Evolutionary conservation across 1,140 invertebrate genomes (phyloP), one percentile per base, ranked within the genome.

Genomic region (Penaeus japonicus): DNA sequence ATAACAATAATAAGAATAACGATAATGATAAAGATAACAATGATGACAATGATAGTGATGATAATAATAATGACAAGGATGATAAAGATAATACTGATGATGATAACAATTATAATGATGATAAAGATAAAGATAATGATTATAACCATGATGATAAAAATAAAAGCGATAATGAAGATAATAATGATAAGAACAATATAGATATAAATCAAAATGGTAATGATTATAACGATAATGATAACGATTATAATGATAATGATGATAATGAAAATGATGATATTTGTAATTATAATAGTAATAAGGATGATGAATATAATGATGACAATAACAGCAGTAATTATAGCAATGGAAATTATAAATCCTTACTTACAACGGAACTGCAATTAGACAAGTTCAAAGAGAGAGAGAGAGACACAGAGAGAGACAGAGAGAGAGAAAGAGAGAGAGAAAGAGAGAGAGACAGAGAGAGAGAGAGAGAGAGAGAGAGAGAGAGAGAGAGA

Each of bases 361-460:
- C n/a, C n/a, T n/a, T n/a, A n/a, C n/a, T n/a, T n/a, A n/a, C n/a
- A n/a, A n/a, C n/a, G n/a, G n/a, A n/a, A n/a, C n/a, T n/a, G n/a
- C n/a, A 77, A 77, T 59, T 17, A 20, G 32, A 77, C 35, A 77
- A 77, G 27, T 75, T 75, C 73, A 75, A 27, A 75, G 73, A 77
- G 73, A 77, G 73, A 77, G 73, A 77, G 73, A 77, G 73, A 77
- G 73, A 77, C n/a, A 77, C n/a, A 77, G 73, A 77, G 73, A 77
- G 73, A 77, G 73, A 77, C n/a, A 77, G 73, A 77, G 73, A 77
- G 73, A 77, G 73, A 77, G 73, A 77, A 32, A 77, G 73, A 77
- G 73, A 77, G 73, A 77, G 73, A 77, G 73, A 77, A 32, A 77
- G 57, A 59, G 57, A 59, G 57, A 59, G 57, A 59, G 57, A 59